Conservation (phyloP, 2,888 invertebrate species). For the Orthosia cruda region DNA sequence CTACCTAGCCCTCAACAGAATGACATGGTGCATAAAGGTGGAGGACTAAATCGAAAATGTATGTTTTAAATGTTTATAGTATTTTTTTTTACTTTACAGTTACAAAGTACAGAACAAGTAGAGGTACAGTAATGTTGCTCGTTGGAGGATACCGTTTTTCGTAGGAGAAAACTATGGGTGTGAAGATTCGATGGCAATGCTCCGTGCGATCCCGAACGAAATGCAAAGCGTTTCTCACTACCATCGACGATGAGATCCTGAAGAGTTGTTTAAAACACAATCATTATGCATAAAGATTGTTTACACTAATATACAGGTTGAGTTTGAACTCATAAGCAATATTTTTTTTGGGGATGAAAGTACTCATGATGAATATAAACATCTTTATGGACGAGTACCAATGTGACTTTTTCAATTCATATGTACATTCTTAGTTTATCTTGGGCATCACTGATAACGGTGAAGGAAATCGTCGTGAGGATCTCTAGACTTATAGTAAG, state of each 20-base stretch:
- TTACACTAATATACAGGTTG: not conserved
- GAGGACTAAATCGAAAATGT: not conserved
- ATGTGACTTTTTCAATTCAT: too few species aligned
- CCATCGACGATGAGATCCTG: conserved; percentile 56
- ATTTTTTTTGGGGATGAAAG: too few species aligned
- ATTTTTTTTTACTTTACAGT: conserved; percentile 46
- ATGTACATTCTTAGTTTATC: too few species aligned
- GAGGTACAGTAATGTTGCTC: too few species aligned
- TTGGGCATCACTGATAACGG: too few species aligned
- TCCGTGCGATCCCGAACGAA: conserved; percentile 66
- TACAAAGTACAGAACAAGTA: conserved; percentile 44
- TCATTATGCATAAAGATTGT: conserved; percentile 38
- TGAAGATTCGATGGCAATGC: conserved; percentile 77
- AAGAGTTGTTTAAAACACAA: conserved; percentile 61
- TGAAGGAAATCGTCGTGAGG: too few species aligned
- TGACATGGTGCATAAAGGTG: not conserved
- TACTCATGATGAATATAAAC: too few species aligned
- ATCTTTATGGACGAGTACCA: too few species aligned
- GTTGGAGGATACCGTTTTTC: too few species aligned
- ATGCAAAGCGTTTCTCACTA: conserved; percentile 58
- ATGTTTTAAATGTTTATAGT: not conserved
- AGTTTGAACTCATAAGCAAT: not conserved
- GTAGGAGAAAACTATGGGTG: conserved; percentile 11
- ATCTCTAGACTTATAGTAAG: too few species aligned
- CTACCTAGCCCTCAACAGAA: too few species aligned